These are phyloP conservation scores for Schlechtendalia chinensis DNA, from an alignment of 1,140 invertebrate species.

Conservation along the genomic window DNA sequence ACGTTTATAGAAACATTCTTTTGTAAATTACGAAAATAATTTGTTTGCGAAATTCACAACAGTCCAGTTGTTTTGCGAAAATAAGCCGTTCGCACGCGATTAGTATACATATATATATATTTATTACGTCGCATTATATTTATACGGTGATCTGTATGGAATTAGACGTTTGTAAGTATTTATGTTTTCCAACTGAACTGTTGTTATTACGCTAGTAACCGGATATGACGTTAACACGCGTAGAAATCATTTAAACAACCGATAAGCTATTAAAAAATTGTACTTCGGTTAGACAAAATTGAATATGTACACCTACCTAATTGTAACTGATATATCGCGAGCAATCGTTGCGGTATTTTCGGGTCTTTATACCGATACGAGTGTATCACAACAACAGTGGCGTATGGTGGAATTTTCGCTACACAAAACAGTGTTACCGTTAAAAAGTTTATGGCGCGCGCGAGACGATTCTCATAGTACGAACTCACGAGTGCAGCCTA, in stretches of 20 bases:
- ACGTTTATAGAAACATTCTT: conserved; percentile 2
- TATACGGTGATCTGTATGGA: neutral
- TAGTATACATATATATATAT: no score
- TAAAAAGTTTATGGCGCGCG: neutral
- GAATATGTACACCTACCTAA: no score
- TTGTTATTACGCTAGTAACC: neutral
- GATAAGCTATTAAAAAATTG: no score
- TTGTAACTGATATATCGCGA: neutral
- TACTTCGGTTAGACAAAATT: no score
- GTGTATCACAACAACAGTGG: neutral
- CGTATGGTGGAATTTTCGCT: neutral
- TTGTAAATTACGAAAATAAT: neutral
- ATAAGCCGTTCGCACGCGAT: neutral
- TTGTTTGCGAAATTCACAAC: neutral
- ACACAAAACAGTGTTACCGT: neutral
- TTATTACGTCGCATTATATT: neutral
- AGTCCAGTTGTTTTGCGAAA: neutral
- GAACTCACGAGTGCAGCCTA: no score
- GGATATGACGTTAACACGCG: neutral
- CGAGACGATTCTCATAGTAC: no score
- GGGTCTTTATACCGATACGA: neutral
- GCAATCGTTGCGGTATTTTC: neutral
- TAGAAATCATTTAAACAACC: no score
- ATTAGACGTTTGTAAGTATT: neutral
- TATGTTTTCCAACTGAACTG: neutral